Conservation (phyloP, 1,140 invertebrate genomes). For the Zaprionus taronus region DNA sequence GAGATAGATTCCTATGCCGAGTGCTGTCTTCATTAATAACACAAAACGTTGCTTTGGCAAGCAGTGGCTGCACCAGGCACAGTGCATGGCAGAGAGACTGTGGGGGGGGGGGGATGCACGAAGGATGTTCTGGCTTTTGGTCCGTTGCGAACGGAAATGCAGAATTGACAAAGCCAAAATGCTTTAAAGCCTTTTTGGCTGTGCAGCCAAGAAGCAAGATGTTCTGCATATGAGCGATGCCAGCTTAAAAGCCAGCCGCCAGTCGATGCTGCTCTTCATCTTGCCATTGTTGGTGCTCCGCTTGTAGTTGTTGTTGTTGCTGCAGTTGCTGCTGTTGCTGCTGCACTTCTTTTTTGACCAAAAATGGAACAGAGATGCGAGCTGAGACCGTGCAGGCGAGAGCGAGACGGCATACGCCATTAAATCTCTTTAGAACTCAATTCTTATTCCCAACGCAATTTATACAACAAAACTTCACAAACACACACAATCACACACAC, state of each 20-base stretch:
- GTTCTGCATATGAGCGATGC: constrained; percentile 34
- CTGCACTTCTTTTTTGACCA: constrained; percentile 24
- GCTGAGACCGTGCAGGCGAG: not conserved
- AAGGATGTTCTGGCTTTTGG: constrained; percentile 7
- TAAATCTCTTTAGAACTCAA: constrained; percentile 84
- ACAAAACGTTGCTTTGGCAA: constrained; percentile 19
- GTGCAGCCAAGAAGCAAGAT: constrained; percentile 15
- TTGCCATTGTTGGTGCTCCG: not conserved
- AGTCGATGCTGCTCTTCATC: constrained; percentile 21
- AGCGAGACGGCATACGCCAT: constrained; percentile 65
- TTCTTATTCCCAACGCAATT: constrained; percentile 83
- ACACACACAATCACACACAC: constrained; percentile 30
- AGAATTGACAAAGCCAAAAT: constrained; percentile 77
- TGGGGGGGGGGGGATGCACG: not conserved
- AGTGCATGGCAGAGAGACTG: not conserved
- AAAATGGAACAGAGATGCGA: constrained; percentile 37
- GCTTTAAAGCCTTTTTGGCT: constrained; percentile 58
- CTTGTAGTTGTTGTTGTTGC: constrained; percentile 4
- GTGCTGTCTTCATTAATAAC: constrained; percentile 49
- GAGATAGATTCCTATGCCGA: constrained; percentile 18
- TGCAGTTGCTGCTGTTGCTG: constrained; percentile 5
- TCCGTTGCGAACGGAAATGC: constrained; percentile 57
- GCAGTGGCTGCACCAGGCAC: not conserved
- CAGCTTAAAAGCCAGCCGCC: constrained; percentile 42
- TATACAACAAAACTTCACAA: constrained; percentile 79